phyloP scores from a whole-genome alignment of 1,140 invertebrate species.

The Dendroctonus valens region DNA sequence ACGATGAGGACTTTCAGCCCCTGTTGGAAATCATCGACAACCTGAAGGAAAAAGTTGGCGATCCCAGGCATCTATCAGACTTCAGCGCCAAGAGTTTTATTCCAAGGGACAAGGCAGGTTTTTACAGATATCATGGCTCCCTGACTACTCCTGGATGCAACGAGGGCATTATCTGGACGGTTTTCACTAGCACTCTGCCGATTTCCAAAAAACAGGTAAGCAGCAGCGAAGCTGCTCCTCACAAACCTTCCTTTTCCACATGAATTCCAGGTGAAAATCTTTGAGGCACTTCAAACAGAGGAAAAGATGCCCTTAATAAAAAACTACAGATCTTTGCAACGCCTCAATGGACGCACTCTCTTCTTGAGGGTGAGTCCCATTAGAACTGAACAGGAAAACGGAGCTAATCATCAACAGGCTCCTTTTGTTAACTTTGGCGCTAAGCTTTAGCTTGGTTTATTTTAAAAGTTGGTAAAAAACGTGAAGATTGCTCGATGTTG shows the following conservation, averaged over 20 bases:
- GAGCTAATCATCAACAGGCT: not conserved
- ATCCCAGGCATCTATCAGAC: slow-evolving; percentile 22
- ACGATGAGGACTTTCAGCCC: slow-evolving; percentile 52
- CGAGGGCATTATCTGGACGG: slow-evolving; percentile 72
- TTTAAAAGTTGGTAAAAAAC: no score
- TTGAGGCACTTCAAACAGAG: slow-evolving; percentile 49
- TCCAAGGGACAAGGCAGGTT: slow-evolving; percentile 55
- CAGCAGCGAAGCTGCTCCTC: not conserved
- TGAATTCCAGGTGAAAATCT: slow-evolving; percentile 48
- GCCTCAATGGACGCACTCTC: slow-evolving; percentile 42
- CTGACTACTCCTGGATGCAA: slow-evolving; percentile 73
- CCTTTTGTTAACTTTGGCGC: not conserved
- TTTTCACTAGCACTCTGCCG: slow-evolving; percentile 60
- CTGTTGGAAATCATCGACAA: slow-evolving; percentile 52
- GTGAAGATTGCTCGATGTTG: no score
- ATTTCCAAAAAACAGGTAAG: slow-evolving; percentile 61
- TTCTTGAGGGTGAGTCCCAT: slow-evolving; percentile 39
- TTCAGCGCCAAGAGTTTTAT: slow-evolving; percentile 48
- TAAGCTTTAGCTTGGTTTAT: no score
- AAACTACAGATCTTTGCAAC: slow-evolving; percentile 52
- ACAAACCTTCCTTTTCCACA: not conserved
- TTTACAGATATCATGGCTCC: slow-evolving; percentile 70
- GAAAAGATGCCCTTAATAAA: slow-evolving; percentile 47
- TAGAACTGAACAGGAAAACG: slow-evolving; percentile 12
- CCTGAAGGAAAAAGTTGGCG: slow-evolving; percentile 45